Percentiles rank a stretch among this genome's conserved stretches.
Evolutionary conservation across 2,797 vertebrate genomes (phyloP).

Genomic region (Sibirionetta formosa): DNA sequence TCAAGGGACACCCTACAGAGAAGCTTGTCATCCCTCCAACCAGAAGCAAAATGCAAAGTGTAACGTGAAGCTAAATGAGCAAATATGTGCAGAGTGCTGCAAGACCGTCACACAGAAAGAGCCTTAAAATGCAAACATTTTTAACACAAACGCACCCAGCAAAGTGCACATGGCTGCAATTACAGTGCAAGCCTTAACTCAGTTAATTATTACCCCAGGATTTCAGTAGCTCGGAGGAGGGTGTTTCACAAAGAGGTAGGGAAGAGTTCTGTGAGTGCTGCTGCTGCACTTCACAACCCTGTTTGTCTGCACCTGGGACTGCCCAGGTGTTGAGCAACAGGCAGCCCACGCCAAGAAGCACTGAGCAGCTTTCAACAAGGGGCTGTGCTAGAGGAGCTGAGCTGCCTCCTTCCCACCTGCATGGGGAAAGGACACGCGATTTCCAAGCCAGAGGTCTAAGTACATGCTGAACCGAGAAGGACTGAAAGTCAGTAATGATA

Average conservation of each 20-base stretch:
- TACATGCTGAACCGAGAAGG: not conserved
- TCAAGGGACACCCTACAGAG: not conserved
- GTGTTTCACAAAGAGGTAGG: not conserved
- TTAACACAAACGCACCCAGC: accelerated
- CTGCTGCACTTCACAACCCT: accelerated
- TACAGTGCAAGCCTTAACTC: not conserved
- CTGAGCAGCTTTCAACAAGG: not conserved
- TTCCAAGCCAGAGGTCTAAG: not conserved
- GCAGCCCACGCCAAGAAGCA: accelerated
- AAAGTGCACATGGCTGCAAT: not conserved
- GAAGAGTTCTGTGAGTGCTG: not conserved
- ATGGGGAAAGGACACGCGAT: not conserved
- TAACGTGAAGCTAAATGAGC: not conserved
- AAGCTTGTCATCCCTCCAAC: not conserved
- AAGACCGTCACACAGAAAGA: not conserved
- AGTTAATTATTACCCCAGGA: slow-evolving; percentile 56
- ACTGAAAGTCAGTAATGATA: not conserved
- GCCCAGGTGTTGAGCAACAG: accelerated
- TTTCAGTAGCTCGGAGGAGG: slow-evolving; percentile 56
- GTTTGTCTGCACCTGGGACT: not conserved
- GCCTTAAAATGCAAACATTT: slow-evolving; percentile 20
- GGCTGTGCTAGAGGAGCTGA: accelerated
- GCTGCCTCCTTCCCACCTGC: not conserved
- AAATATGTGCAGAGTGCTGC: not conserved
- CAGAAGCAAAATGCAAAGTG: not conserved